Evolutionary conservation across 1,140 invertebrate genomes (phyloP), one percentile per base, ranked within the genome.

Genomic region (Monochamus saltuarius): DNA sequence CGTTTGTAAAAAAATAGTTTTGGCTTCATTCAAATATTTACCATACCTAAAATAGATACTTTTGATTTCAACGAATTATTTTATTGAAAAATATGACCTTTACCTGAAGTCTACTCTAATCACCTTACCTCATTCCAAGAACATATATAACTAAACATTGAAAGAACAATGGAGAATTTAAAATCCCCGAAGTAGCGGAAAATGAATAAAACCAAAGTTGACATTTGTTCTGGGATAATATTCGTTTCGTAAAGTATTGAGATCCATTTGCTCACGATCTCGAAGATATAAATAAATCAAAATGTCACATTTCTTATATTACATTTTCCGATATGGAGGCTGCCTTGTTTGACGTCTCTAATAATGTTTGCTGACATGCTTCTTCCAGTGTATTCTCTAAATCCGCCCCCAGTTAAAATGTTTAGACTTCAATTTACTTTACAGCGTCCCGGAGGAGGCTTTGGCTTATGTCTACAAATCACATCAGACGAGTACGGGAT

Each of bases 401-500:
- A 66, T 66, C 64, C 64, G 54, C 62, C 62, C 60, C 50, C 60
- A 65, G 65, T 69, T 71, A 73, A 73, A 73, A 73, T 73, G 71
- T 73, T 73, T 73, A 73, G 69, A 70, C 59, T 73, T 65, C 69
- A 73, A 73, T 73, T 73, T 71, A 64, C 65, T 71, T 71, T 69
- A 62, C 61, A 66, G 50, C 50, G 47, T 64, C 69, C 61, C 69
- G 37, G 36, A 62, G 69, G 67, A 68, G n/a, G 17, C 58, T 66
- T 62, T 46, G 62, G 59, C 65, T 68, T 64, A 64, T 66, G 64
- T 66, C 60, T 66, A 59, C 61, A 63, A 68, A 66, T 68, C 64
- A 68, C 62, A 56, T 56, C 53, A 56, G 16, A 36, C 50, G 55
- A 42, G 46, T 63, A 56, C 57, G 49, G 55, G 58, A 53, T 53